Percentiles rank a stretch among this genome's conserved stretches.
These are phyloP conservation scores for Tychaedon coryphoeus DNA, from an alignment of 2,113 vertebrate genomes.

Conservation along the genomic window DNA sequence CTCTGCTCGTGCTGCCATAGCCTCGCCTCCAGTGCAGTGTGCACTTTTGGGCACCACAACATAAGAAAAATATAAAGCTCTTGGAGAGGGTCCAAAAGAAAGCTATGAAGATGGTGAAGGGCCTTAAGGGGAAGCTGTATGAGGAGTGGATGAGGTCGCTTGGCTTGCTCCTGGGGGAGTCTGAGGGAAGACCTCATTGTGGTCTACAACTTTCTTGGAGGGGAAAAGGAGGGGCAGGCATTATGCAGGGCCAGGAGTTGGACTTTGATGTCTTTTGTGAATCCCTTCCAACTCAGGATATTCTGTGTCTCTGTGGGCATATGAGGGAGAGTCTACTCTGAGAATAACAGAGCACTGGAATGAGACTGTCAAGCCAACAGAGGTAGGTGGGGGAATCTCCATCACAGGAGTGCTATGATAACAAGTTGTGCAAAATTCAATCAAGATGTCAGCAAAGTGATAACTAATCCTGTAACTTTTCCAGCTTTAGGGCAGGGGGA, in stretches of 20 bases:
- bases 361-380: background rate
- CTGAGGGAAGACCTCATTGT: background rate
- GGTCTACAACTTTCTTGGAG: background rate
- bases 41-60: background rate
- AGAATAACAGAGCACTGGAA: background rate
- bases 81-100: background rate
- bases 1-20: background rate
- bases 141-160: background rate
- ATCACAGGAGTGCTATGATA: fast-evolving
- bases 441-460: background rate
- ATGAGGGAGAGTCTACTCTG: background rate
- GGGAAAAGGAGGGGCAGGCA: background rate
- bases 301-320: background rate
- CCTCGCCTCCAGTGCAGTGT: fast-evolving
- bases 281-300: background rate
- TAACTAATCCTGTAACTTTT: background rate
- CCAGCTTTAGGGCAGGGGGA: background rate
- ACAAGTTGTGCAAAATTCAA: background rate
- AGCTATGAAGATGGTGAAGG: background rate
- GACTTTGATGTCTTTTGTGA: background rate
- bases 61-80: background rate
- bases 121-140: background rate
- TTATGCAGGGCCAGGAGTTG: background rate
- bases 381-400: background rate
- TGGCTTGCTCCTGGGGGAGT: background rate